phyloP scores from a whole-genome alignment of 2,797 vertebrate species.

The Brotula barbata region DNA sequence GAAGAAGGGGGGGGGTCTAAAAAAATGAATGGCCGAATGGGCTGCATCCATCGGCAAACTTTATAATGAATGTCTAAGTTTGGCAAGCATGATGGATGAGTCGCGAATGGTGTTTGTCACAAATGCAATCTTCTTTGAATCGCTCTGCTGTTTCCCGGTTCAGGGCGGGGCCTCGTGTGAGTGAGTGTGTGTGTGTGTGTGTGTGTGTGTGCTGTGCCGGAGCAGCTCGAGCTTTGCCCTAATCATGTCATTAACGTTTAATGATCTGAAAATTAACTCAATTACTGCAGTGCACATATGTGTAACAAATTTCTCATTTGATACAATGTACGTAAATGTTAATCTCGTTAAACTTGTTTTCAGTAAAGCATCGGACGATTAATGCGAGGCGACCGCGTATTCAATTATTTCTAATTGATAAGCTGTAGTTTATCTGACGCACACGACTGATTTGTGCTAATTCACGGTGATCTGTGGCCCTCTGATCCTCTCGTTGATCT shows the following conservation, averaged over 20 bases:
- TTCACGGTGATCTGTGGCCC: too few relatives aligned
- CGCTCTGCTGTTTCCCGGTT: conserved; percentile 65
- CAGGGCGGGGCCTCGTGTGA: too few relatives aligned
- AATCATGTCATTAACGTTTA: conserved; percentile 73
- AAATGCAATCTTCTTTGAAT: conserved; percentile 76
- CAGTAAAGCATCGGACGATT: conserved; percentile 63
- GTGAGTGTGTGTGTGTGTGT: conserved; percentile 28
- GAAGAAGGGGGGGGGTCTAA: conserved; percentile 36
- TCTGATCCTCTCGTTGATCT: too few relatives aligned
- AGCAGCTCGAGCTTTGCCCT: conserved; percentile 52
- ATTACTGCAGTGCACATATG: conserved; percentile 44
- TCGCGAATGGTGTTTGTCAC: conserved; percentile 78
- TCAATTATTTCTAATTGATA: conserved; percentile 61
- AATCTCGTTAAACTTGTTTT: conserved; percentile 69
- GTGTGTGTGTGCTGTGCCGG: conserved; percentile 45
- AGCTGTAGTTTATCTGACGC: conserved; percentile 14
- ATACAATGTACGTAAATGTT: conserved; percentile 63
- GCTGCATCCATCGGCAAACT: conserved; percentile 80
- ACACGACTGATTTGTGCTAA: not conserved
- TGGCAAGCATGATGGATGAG: conserved; percentile 82
- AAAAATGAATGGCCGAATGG: conserved; percentile 74
- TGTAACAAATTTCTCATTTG: conserved; percentile 60
- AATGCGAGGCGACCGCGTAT: conserved; percentile 48
- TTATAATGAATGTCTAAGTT: conserved; percentile 81
- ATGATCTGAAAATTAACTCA: conserved; percentile 71